These are phyloP conservation scores for Chelidonichthys spinosus DNA, from an alignment of 2,797 vertebrate species.

Conservation along the genomic window DNA sequence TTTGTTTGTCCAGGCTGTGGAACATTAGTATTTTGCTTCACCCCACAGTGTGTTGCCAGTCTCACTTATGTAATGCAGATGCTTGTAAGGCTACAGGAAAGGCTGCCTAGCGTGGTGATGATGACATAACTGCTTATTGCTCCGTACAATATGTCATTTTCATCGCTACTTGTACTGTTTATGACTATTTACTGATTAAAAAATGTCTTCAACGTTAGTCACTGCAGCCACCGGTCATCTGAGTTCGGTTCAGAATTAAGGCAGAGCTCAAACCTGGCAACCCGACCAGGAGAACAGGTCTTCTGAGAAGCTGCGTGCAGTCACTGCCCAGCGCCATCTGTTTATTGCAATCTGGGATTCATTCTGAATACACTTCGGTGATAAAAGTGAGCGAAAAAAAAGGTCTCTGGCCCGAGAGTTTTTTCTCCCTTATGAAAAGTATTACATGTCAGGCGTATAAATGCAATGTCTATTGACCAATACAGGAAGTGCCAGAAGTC, in stretches of 20 bases:
- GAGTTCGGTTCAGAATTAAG: neutral
- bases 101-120: neutral
- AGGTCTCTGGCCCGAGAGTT: neutral
- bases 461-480: neutral
- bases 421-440: neutral
- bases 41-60: constrained; percentile 2
- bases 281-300: neutral
- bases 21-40: neutral
- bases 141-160: neutral
- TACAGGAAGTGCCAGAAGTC: neutral
- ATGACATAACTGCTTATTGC: neutral
- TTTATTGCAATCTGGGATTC: neutral
- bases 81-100: constrained; percentile 1
- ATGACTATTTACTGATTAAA: neutral
- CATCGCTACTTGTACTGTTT: neutral
- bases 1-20: neutral
- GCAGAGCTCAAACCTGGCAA: neutral
- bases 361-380: neutral
- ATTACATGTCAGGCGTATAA: neutral
- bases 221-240: neutral
- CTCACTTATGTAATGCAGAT: constrained; percentile 6
- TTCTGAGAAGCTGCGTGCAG: neutral
- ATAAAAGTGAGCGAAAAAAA: neutral
- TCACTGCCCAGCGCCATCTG: no score
- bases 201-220: neutral